Percentiles rank a stretch among this genome's conserved stretches.
These are phyloP conservation scores for Entomobrya proxima DNA, from an alignment of 2,888 invertebrate species.

Conservation along the genomic window DNA sequence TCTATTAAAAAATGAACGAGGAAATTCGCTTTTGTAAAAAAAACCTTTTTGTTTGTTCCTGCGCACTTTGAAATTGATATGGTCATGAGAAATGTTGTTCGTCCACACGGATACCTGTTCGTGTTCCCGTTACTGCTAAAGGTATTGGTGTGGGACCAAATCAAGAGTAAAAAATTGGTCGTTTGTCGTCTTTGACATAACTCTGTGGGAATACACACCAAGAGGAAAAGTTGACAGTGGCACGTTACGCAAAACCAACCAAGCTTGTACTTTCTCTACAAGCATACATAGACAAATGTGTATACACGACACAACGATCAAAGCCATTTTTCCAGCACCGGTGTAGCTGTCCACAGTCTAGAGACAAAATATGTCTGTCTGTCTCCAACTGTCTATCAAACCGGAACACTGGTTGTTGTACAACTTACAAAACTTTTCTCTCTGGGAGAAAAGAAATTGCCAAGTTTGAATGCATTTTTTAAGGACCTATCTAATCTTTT, in stretches of 20 bases:
- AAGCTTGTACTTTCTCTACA: not conserved
- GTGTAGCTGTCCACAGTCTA: slow-evolving; percentile 15
- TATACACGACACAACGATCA: too few species aligned
- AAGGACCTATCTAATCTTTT: too few species aligned
- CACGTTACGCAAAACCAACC: not conserved
- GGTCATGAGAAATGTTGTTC: too few species aligned
- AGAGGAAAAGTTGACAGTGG: slow-evolving; percentile 42
- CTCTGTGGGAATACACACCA: too few species aligned
- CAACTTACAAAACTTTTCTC: not conserved
- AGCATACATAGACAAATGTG: not conserved
- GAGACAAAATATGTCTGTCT: not conserved
- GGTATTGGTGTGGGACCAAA: not conserved
- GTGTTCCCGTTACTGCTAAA: too few species aligned
- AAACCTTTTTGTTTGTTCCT: not conserved
- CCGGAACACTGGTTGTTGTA: not conserved
- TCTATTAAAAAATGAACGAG: not conserved
- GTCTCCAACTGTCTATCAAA: slow-evolving; percentile 13
- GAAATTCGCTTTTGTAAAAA: not conserved
- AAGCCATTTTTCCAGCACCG: slow-evolving; percentile 45
- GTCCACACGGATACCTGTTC: too few species aligned
- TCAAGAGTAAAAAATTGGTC: slow-evolving; percentile 10
- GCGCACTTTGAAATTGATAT: too few species aligned
- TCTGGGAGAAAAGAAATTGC: not conserved
- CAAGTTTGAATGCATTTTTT: too few species aligned
- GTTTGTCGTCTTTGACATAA: slow-evolving; percentile 25